Percentiles rank a stretch among this genome's conserved stretches.
phyloP scores from a whole-genome alignment of 2,888 invertebrate species.

The Hololepta plana region DNA sequence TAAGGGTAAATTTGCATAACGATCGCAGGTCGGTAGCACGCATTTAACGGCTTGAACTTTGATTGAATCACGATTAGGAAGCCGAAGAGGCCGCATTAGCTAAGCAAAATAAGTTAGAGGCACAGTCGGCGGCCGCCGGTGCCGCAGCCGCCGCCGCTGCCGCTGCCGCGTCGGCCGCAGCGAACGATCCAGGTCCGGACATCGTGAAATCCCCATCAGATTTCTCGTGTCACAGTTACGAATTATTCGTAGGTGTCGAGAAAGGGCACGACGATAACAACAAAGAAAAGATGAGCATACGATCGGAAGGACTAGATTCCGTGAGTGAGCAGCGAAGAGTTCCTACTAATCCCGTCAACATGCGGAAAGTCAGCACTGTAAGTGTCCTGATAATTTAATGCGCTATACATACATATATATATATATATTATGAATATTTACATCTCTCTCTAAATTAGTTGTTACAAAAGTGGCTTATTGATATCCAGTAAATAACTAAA shows the following conservation, averaged over 20 bases:
- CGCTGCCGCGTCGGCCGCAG: constrained; percentile 34
- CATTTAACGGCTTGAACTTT: too few relatives aligned
- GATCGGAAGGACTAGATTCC: constrained; percentile 70
- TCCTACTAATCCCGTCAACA: constrained; percentile 40
- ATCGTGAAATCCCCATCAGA: constrained; percentile 82
- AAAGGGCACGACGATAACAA: constrained; percentile 79
- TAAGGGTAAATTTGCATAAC: constrained; percentile 44
- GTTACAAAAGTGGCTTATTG: too few relatives aligned
- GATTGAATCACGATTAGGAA: constrained; percentile 35
- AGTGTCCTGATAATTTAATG: constrained; percentile 35
- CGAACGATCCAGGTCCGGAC: constrained; percentile 38
- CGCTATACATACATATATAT: too few relatives aligned
- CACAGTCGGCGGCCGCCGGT: constrained; percentile 41
- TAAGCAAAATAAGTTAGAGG: constrained; percentile 42
- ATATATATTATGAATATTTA: constrained; percentile 10
- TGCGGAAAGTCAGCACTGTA: constrained; percentile 88
- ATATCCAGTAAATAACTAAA: constrained; percentile 6
- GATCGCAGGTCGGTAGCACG: not conserved
- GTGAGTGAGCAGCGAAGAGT: constrained; percentile 62
- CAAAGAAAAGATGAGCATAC: constrained; percentile 79
- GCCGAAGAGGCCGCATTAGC: constrained; percentile 67
- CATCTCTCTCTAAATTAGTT: too few relatives aligned
- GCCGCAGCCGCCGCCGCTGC: constrained; percentile 41
- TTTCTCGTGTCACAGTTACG: constrained; percentile 83
- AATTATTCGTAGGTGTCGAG: constrained; percentile 77